A percentile compares a stretch with the other conserved stretches of the same genome.
Conservation (phyloP, 2,113 vertebrate species). For the Gasterosteus nipponicus region DNA sequence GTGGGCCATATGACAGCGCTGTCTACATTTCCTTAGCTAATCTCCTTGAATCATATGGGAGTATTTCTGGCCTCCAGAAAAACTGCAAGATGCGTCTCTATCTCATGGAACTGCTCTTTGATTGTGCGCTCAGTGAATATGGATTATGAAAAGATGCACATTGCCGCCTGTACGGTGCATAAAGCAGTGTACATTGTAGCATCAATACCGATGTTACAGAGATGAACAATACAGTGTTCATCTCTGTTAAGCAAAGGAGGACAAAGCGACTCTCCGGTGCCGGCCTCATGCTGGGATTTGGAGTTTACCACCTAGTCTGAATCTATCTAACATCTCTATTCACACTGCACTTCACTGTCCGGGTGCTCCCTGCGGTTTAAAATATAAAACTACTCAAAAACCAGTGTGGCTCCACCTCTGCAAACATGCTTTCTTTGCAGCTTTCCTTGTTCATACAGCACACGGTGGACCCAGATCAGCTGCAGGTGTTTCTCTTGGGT, state of each 20-base stretch:
- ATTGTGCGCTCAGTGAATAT: conserved; percentile 56
- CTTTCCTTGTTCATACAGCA: conserved; percentile 31
- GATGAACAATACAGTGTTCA: too few relatives aligned
- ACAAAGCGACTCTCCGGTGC: background rate
- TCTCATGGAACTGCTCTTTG: conserved; percentile 54
- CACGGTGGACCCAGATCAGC: conserved; percentile 46
- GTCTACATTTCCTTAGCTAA: conserved; percentile 66
- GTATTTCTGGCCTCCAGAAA: conserved; percentile 42
- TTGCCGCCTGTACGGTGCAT: conserved; percentile 30
- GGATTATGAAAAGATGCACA: conserved; percentile 61
- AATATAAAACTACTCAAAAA: conserved; percentile 32
- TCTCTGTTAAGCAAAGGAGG: background rate
- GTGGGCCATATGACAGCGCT: conserved; percentile 36
- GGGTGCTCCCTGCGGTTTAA: conserved; percentile 40
- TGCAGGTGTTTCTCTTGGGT: conserved; percentile 71
- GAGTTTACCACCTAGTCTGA: conserved; percentile 17
- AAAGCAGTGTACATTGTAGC: conserved; percentile 13
- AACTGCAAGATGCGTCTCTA: conserved; percentile 22
- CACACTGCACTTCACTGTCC: conserved; percentile 11
- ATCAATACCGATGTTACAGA: conserved; percentile 11
- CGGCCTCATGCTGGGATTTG: conserved; percentile 11
- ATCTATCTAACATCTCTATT: background rate
- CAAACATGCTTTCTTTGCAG: conserved; percentile 53
- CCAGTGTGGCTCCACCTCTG: conserved; percentile 29
- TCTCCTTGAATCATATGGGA: conserved; percentile 60